Evolutionary conservation across 2,113 vertebrate species (phyloP), one percentile per base, ranked within the genome.

Genomic region (Echinops telfairi): DNA sequence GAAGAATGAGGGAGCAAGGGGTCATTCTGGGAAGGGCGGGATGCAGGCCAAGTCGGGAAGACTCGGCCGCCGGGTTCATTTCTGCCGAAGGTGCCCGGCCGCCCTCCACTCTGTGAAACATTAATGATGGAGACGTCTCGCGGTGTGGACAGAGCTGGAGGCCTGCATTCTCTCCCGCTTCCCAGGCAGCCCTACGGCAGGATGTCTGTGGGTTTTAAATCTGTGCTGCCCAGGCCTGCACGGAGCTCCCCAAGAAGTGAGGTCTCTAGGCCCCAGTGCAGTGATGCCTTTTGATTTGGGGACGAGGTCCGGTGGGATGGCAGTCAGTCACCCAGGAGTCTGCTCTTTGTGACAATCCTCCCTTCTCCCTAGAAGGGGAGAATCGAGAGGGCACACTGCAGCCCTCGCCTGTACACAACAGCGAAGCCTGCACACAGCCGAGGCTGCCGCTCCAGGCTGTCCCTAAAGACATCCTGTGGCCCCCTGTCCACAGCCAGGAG

Each of bases 1-100:
- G 85, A 94, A 94, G 85, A 91, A 96, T 93, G 93, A 94, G 93
- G 89, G 85, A 76, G 84, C 31, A 38, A 89, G 82, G 88, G 83
- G 86, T 95, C 93, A 78, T 82, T 86, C 83, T 92, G 88, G 88
- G 95, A 96, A 92, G 93, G 86, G 80, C 0, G 2, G 92, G 80
- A 77, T 0, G 23, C 53, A 64, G 80, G 80, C 79, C 75, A 89
- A 88, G 58, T 80, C 58, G 53, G 75, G 79, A 76, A n/a, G 10
- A 6, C 36, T 70, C 70, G 12, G 1, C 10, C 0, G 12, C 58
- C 6, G 0, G 0, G 38, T n/a, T 40, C 2, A 7, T 53, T 66
- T 76, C 89, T 76, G 68, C 40, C 2, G 2, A 33, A 66, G 81
- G 25, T 29, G 53, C 57, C 53, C 58, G 4, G 43, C 86, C 27